A percentile compares a stretch with the other conserved stretches of the same genome.
phyloP scores from a whole-genome alignment of 2,797 vertebrate species.

The Etheostoma nigrum region DNA sequence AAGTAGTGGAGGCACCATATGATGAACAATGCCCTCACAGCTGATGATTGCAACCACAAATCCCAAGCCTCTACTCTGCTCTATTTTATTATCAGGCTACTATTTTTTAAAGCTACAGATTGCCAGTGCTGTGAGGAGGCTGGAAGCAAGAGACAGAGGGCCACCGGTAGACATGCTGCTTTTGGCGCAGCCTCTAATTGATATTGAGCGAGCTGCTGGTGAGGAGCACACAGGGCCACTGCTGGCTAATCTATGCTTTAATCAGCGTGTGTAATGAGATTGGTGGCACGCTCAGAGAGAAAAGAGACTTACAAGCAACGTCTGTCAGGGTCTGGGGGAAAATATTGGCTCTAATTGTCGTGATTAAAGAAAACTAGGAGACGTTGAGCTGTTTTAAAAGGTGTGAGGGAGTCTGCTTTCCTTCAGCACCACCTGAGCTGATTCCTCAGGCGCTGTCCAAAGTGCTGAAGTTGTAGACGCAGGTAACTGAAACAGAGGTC shows the following conservation, averaged over 20 bases:
- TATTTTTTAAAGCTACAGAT: slow-evolving; percentile 92
- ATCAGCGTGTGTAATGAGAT: slow-evolving; percentile 99
- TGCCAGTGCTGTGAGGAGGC: slow-evolving; percentile 82
- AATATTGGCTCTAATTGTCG: slow-evolving; percentile 97
- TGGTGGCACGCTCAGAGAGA: slow-evolving; percentile 95
- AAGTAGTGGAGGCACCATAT: slow-evolving; percentile 14
- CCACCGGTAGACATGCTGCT: slow-evolving; percentile 92
- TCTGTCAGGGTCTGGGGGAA: slow-evolving; percentile 98
- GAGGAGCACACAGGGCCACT: slow-evolving; percentile 97
- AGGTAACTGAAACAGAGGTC: not conserved
- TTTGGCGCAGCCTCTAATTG: slow-evolving; percentile 93
- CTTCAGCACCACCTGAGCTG: slow-evolving; percentile 31
- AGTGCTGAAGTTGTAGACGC: slow-evolving; percentile 50
- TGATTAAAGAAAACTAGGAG: slow-evolving; percentile 95
- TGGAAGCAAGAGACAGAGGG: slow-evolving; percentile 64
- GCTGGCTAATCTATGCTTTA: slow-evolving; percentile 99
- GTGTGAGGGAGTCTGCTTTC: slow-evolving; percentile 39
- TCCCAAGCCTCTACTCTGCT: not conserved
- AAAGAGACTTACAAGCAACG: slow-evolving; percentile 99
- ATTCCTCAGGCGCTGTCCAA: slow-evolving; percentile 53
- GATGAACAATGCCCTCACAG: slow-evolving; percentile 22
- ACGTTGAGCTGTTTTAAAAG: slow-evolving; percentile 82
- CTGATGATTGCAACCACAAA: slow-evolving; percentile 20
- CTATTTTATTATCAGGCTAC: slow-evolving; percentile 35
- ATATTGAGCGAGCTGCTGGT: slow-evolving; percentile 99